Conservation (phyloP, 2,797 vertebrate genomes). For the Menidia menidia region DNA sequence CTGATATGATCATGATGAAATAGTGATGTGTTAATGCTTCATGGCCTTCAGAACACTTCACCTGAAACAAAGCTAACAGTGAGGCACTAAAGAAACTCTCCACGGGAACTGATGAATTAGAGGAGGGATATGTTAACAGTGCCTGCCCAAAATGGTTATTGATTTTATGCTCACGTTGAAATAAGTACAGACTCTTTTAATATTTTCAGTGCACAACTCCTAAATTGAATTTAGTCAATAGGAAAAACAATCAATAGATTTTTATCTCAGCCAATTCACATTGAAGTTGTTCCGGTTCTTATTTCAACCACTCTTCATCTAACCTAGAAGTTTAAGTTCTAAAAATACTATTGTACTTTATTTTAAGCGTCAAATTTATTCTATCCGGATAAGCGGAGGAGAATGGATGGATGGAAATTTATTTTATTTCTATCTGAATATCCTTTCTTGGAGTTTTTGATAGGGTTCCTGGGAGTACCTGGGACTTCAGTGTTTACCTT, state of each 20-base stretch:
- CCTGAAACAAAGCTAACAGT: slow-evolving; percentile 31
- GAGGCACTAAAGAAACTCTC: slow-evolving; percentile 40
- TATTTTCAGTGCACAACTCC: slow-evolving; percentile 56
- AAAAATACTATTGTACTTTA: background rate
- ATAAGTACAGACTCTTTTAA: slow-evolving; percentile 68
- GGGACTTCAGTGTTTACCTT: too few relatives aligned
- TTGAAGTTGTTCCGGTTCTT: slow-evolving; percentile 27
- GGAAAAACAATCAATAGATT: slow-evolving; percentile 65
- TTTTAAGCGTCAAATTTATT: background rate
- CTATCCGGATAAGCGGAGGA: too few relatives aligned
- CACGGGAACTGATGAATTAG: background rate
- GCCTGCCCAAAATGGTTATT: slow-evolving; percentile 64
- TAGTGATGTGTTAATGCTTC: slow-evolving; percentile 29
- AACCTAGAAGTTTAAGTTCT: slow-evolving; percentile 13
- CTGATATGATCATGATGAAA: slow-evolving; percentile 22
- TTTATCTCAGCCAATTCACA: slow-evolving; percentile 46
- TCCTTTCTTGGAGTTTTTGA: too few relatives aligned
- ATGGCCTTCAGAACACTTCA: slow-evolving; percentile 24
- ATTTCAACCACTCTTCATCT: slow-evolving; percentile 47
- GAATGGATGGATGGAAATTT: too few relatives aligned
- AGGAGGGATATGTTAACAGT: slow-evolving; percentile 45
- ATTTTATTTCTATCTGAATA: too few relatives aligned
- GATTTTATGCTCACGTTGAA: slow-evolving; percentile 72
- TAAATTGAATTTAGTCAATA: slow-evolving; percentile 65
- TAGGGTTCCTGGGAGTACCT: too few relatives aligned